These are phyloP conservation scores for Dasyurus viverrinus DNA, from an alignment of 2,113 vertebrate genomes.

Conservation along the genomic window DNA sequence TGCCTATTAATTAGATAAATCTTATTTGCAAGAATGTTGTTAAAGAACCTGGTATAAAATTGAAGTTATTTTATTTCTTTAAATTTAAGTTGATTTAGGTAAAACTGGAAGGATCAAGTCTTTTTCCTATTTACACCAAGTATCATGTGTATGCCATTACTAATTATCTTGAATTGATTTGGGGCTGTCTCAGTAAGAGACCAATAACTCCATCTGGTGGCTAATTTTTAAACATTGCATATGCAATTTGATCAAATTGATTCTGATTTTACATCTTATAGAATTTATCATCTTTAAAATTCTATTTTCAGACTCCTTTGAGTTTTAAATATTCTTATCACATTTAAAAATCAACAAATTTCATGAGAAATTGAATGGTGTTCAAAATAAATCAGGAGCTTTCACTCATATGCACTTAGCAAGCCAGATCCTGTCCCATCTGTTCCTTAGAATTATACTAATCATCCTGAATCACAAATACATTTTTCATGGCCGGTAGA, in stretches of 20 bases:
- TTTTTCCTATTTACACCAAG: background rate
- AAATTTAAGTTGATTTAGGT: background rate
- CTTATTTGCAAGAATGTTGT: background rate
- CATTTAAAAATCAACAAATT: conserved; percentile 2
- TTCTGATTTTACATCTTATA: background rate
- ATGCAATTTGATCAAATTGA: accelerated
- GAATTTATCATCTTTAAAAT: background rate
- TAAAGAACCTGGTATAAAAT: background rate
- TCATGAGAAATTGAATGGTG: background rate
- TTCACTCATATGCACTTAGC: background rate
- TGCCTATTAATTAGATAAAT: background rate
- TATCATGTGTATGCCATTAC: background rate
- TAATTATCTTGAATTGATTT: background rate
- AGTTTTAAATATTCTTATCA: background rate
- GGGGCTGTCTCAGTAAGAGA: conserved; percentile 30
- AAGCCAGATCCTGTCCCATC: background rate
- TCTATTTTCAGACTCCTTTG: conserved; percentile 22
- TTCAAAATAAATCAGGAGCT: conserved; percentile 14
- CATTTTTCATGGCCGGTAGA: background rate
- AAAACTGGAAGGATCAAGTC: background rate
- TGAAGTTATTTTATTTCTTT: background rate
- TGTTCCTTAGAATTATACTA: background rate
- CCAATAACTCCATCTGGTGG: conserved; percentile 80
- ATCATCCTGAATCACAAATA: background rate
- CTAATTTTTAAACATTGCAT: conserved; percentile 30